phyloP scores from a whole-genome alignment of 2,888 invertebrate genomes.

The Chaetogeoica ovagalla region DNA sequence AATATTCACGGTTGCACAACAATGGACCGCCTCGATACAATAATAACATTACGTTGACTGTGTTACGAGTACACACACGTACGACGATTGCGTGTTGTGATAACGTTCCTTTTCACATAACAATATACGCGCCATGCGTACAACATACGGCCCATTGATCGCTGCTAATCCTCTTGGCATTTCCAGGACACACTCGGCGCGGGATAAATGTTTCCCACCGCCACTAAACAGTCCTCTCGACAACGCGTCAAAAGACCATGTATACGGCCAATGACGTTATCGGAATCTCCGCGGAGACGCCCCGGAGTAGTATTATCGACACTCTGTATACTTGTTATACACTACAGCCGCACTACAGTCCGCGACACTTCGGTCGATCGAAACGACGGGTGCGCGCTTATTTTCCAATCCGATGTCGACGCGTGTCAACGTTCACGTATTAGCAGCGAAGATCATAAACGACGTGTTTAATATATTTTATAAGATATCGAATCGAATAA shows the following conservation, averaged over 20 bases:
- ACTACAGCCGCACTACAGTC: no score
- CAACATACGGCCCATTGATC: slow-evolving; percentile 19
- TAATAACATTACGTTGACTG: neutral
- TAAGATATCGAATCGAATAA: no score
- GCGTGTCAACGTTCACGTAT: no score
- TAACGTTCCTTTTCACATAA: slow-evolving; percentile 19
- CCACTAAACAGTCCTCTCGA: neutral
- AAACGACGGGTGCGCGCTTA: no score
- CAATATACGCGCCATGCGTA: no score
- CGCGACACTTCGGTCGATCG: no score
- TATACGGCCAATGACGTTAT: slow-evolving; percentile 38
- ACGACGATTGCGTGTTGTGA: slow-evolving; percentile 36
- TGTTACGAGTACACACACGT: neutral
- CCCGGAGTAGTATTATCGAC: neutral
- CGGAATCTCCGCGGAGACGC: neutral
- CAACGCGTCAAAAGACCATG: neutral
- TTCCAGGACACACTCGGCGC: neutral
- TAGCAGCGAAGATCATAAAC: no score
- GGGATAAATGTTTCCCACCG: no score
- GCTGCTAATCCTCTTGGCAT: slow-evolving; percentile 3
- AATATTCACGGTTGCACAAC: slow-evolving; percentile 14
- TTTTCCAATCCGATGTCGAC: no score
- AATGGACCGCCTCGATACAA: neutral
- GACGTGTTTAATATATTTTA: no score
- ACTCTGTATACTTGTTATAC: no score